Evolutionary conservation across 2,888 invertebrate species (phyloP).

Genomic region (Archips xylosteana): DNA sequence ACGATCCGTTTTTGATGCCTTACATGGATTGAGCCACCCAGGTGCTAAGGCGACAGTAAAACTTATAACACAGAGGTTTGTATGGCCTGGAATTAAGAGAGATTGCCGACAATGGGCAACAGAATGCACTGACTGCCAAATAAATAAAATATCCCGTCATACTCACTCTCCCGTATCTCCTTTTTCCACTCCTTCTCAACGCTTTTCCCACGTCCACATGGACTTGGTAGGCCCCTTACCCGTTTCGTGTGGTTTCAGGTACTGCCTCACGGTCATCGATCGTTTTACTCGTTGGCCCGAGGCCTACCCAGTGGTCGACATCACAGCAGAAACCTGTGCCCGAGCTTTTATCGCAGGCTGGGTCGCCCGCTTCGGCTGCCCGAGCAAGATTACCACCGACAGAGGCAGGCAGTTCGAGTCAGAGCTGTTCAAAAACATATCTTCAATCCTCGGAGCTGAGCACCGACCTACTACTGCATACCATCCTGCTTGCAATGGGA

Average conservation of each 20-base stretch:
- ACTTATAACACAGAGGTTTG: slow-evolving; percentile 55
- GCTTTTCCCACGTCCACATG: slow-evolving; percentile 46
- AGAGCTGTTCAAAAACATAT: neutral
- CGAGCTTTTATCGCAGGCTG: neutral
- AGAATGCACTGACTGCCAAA: slow-evolving; percentile 57
- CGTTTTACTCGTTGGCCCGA: slow-evolving; percentile 1
- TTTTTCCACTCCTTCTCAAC: slow-evolving; percentile 33
- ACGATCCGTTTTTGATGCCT: slow-evolving; percentile 3
- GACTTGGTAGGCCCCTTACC: neutral
- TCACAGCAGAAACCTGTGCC: neutral
- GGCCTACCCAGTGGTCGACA: neutral
- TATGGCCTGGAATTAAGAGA: slow-evolving; percentile 60
- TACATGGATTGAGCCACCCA: slow-evolving; percentile 20
- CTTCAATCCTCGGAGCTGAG: slow-evolving; percentile 39
- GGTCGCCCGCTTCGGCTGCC: neutral
- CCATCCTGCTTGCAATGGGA: slow-evolving; percentile 41
- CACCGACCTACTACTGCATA: slow-evolving; percentile 48
- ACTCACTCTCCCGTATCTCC: too few species aligned
- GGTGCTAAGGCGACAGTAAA: slow-evolving; percentile 22
- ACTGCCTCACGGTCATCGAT: neutral
- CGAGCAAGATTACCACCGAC: neutral
- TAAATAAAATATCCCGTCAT: slow-evolving; percentile 55
- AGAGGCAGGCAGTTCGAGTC: neutral
- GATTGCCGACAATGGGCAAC: slow-evolving; percentile 57
- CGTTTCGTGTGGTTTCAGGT: neutral